Evolutionary conservation across 2,113 vertebrate genomes (phyloP), one percentile per base, ranked within the genome.

Genomic region (Ciconia maguari): DNA sequence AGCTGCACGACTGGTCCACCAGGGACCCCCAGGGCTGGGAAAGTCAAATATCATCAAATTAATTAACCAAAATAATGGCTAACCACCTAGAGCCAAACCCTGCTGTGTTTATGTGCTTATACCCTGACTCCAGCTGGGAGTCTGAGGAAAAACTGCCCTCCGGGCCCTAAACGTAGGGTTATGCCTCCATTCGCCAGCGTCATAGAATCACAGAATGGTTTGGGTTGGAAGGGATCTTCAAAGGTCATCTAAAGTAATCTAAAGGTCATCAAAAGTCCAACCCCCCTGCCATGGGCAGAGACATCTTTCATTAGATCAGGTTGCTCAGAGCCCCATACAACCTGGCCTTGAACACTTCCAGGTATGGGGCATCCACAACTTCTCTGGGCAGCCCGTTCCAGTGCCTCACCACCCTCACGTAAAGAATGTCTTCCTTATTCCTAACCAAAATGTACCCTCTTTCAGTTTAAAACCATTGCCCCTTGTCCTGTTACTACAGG

Each of bases 381-480:
- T 41, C 27, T 24, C 18, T 62, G 41, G 20, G 29, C 18, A 78
- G 5, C 16, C 20, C 32, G 3, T 66, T 30, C 5, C 32, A 34
- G 20, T 22, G 5, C 25, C 55, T 76, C 46, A 75, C 6, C 8
- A 55, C 15, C 7, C 6, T 27, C 24, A 49, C 3, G 22, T 34
- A 14, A 58, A 81, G 5, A 51, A 49, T 38, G 3, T 61, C 32
- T 41, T 55, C 24, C 8, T 78, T 36, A 62, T 7, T 36, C 10
- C n/a, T 38, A n/a, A 16, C 1, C 1, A n/a, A 24, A 55, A 7
- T 30, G 16, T 80, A 25, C 4, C 2, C 1, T 10, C 60, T 42
- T 49, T 51, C 17, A 11, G 10, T 70, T 65, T 75, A 44, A 93
- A 93, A 60, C 7, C 6, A 13, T 18, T 26, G 9, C 7, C 25